A percentile compares a stretch with the other conserved stretches of the same genome.
Conservation (phyloP, 2,888 invertebrate species). For the Drosophila koepferae region DNA sequence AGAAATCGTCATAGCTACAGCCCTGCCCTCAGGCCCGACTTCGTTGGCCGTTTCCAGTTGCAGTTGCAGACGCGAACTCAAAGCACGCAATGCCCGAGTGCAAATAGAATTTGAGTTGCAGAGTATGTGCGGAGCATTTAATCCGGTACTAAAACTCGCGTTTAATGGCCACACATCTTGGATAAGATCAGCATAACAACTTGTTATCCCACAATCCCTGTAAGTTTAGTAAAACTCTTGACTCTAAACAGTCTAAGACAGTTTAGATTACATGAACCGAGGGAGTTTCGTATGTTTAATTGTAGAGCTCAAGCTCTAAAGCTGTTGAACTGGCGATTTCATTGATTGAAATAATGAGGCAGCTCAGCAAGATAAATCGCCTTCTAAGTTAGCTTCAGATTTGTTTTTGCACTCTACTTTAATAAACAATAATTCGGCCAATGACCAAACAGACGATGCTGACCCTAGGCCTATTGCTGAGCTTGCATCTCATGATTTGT, state of each 20-base stretch:
- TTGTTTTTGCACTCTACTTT: constrained; percentile 9
- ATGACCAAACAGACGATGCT: constrained; percentile 61
- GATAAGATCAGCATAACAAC: constrained; percentile 81
- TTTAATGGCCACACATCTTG: constrained; percentile 78
- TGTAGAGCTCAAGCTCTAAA: not conserved
- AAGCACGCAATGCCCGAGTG: constrained; percentile 56
- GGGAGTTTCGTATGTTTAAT: not conserved
- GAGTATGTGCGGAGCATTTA: constrained; percentile 39
- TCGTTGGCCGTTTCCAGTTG: not conserved
- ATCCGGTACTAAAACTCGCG: constrained; percentile 76
- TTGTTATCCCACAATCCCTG: constrained; percentile 60
- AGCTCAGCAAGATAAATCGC: not conserved
- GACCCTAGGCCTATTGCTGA: constrained; percentile 35
- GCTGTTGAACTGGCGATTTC: not conserved
- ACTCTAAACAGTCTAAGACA: not conserved
- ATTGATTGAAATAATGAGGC: not conserved
- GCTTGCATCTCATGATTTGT: constrained; percentile 21
- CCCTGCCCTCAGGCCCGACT: constrained; percentile 20
- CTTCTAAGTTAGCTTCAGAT: not conserved
- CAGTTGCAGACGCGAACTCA: not conserved
- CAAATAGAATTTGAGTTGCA: constrained; percentile 22
- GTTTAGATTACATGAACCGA: not conserved
- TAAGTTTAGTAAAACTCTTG: not conserved
- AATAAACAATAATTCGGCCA: constrained; percentile 59
- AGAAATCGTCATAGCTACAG: constrained; percentile 47